Evolutionary conservation across 2,797 vertebrate genomes (phyloP).

Genomic region (Glossophaga mutica): DNA sequence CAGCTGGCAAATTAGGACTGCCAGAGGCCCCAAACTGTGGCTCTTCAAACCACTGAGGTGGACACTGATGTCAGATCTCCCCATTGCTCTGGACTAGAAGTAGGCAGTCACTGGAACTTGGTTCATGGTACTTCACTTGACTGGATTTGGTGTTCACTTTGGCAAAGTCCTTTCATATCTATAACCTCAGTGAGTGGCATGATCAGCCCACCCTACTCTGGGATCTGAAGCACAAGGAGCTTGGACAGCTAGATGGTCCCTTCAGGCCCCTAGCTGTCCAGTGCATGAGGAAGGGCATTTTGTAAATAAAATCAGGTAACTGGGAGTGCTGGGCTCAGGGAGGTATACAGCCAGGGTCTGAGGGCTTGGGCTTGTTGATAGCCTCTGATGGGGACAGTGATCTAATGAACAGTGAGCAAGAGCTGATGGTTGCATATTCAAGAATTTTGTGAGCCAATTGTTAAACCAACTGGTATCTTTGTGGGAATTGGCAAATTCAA

Average conservation of each 20-base stretch:
- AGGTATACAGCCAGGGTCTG: no score
- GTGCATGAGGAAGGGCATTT: no score
- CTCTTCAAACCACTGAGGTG: background rate
- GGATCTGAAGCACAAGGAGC: background rate
- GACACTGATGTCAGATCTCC: background rate
- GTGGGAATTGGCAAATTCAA: background rate
- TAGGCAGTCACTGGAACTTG: background rate
- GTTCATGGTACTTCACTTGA: background rate
- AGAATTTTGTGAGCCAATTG: background rate
- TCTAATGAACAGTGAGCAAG: background rate
- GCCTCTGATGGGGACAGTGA: background rate
- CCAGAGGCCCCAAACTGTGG: background rate
- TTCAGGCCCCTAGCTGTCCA: background rate
- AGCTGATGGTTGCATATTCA: background rate
- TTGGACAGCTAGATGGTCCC: background rate
- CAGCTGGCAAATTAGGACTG: background rate
- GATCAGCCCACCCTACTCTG: background rate
- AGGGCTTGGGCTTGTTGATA: background rate
- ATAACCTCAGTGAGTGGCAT: rapidly evolving
- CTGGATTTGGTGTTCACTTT: background rate
- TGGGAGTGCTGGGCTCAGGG: background rate
- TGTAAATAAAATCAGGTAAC: background rate
- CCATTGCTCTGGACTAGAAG: background rate
- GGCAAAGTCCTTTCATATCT: background rate
- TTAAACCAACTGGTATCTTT: background rate